These are phyloP conservation scores for Brevimyrus niger DNA, from an alignment of 2,113 vertebrate genomes.

Conservation along the genomic window DNA sequence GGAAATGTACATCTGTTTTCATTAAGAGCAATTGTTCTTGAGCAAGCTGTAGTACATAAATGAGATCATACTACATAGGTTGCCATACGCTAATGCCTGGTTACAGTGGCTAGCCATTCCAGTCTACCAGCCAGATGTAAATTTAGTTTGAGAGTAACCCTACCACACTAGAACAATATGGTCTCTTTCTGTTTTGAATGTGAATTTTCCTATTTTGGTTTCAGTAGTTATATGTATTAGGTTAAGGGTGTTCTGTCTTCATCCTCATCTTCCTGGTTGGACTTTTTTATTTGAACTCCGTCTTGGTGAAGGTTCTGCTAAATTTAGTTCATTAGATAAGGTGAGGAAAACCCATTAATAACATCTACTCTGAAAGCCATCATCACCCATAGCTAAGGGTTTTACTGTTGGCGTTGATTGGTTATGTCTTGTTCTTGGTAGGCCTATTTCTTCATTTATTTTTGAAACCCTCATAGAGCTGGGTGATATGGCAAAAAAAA, in stretches of 20 bases:
- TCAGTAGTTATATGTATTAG: background rate
- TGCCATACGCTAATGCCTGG: background rate
- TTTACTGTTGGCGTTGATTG: background rate
- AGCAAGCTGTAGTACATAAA: background rate
- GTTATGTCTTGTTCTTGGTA: background rate
- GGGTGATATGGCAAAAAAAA: too few species aligned
- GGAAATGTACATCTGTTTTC: background rate
- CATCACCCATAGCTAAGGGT: background rate
- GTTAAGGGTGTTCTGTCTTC: background rate
- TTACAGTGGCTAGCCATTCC: background rate
- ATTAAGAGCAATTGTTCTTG: background rate
- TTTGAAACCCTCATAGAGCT: background rate
- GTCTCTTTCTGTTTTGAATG: background rate
- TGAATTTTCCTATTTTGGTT: background rate
- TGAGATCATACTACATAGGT: background rate
- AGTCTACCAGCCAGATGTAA: background rate
- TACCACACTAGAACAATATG: background rate
- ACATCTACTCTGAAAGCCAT: background rate
- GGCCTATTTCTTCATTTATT: background rate
- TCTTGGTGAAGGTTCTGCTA: background rate
- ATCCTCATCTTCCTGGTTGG: background rate
- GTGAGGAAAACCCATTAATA: background rate
- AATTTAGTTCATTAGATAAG: background rate
- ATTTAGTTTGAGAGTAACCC: background rate
- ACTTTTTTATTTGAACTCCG: background rate